Evolutionary conservation across 2,797 vertebrate genomes (phyloP), one percentile per base, ranked within the genome.

Genomic region (Scarus forsteni): DNA sequence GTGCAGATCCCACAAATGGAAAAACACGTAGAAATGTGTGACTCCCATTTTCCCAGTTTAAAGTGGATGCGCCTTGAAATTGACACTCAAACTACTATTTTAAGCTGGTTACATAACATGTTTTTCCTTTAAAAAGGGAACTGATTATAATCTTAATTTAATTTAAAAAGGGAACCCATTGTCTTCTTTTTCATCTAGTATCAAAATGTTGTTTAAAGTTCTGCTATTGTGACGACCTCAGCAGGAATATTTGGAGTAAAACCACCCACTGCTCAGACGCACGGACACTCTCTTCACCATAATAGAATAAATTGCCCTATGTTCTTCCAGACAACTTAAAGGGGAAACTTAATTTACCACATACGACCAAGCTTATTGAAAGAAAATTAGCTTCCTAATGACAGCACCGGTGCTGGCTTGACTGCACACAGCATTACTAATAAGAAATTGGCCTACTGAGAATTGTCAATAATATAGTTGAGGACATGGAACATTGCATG

Each of bases 281-380:
- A 27, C 44, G 50, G 8, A 3, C 14, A 42, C 10, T 8, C 13
- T 44, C 65, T 67, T 8, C 0, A 54, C 59, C n/a, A 39, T n/a
- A 52, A 49, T 40, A 54, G 48, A 58, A n/a, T 49, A 62, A 77
- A 77, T 70, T 35, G 19, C 50, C 42, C 16, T 51, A 13, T 49
- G 35, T 15, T 52, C 52, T 62, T 45, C 15, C 19, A 63, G 18
- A 44, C 15, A 45, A 70, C 51, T 76, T 65, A 67, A 10, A 44
- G 36, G 39, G 48, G 51, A 79, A 78, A 77, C 53, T 73, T 81
- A 5, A 86, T 86, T 84, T 79, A 65, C 75, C 64, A 67, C 76
- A 70, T 65, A 59, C 63, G 44, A 73, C 34, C 67, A 44, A 44
- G 65, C 36, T 71, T 79, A 77, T 60, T 64, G 58, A 66, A 78